phyloP scores from a whole-genome alignment of 92 coral and sea anemone species.

The Virgularia gustaviana region DNA sequence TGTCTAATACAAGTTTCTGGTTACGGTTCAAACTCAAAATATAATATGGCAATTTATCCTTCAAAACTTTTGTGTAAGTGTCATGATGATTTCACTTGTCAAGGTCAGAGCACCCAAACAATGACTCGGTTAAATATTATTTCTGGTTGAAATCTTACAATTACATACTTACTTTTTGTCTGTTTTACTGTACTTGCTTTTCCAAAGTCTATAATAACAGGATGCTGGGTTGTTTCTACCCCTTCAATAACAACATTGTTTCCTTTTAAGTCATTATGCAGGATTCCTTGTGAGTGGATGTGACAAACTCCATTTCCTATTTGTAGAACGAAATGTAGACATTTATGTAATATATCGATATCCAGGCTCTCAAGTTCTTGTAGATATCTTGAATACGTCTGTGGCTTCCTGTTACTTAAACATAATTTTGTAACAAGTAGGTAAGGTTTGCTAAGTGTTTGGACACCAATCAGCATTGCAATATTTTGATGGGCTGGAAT shows the following conservation, averaged over 20 bases:
- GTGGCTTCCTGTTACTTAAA: conserved; percentile 39
- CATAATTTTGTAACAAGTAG: no score
- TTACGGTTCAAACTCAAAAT: no score
- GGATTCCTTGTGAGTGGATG: conserved; percentile 25
- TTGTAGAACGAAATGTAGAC: conserved; percentile 24
- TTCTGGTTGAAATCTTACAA: no score
- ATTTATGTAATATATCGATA: neutral
- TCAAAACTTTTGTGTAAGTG: no score
- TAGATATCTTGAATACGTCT: conserved; percentile 41
- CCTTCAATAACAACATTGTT: conserved; percentile 55
- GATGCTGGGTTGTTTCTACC: neutral
- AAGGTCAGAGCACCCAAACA: no score
- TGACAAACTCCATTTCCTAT: conserved; percentile 48
- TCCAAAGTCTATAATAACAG: conserved; percentile 56
- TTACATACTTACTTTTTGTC: conserved; percentile 43
- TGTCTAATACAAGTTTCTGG: no score
- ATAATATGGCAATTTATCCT: no score
- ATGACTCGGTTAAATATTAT: no score
- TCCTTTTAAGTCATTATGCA: conserved; percentile 52
- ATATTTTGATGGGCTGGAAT: conserved; percentile 50
- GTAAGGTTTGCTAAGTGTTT: conserved; percentile 38
- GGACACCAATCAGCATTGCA: conserved; percentile 51
- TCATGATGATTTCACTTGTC: no score
- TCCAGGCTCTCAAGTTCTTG: neutral
- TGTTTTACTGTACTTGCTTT: conserved; percentile 35